phyloP scores from a whole-genome alignment of 2,113 vertebrate species.

The Patagioenas fasciata region DNA sequence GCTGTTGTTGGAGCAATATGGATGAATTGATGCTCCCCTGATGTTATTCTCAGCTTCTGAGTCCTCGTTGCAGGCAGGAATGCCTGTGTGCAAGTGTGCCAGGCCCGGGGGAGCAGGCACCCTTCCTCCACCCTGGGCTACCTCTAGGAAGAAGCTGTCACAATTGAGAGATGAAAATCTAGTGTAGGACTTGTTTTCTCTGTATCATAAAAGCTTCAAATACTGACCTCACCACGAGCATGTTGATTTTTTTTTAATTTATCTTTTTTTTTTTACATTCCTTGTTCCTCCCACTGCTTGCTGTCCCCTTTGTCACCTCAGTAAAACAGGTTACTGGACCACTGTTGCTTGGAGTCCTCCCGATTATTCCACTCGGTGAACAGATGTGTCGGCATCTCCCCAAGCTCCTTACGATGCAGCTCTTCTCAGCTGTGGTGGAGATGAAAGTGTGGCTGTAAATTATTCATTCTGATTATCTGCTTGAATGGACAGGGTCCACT shows the following conservation, averaged over 20 bases:
- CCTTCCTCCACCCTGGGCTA: background rate
- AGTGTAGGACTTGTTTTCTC: background rate
- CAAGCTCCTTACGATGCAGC: constrained; percentile 79
- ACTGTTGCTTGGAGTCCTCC: constrained; percentile 23
- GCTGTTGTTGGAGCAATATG: background rate
- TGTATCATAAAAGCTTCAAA: background rate
- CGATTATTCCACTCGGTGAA: constrained; percentile 67
- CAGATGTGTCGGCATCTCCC: constrained; percentile 82
- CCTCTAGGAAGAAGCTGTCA: background rate
- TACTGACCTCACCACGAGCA: background rate
- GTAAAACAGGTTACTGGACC: constrained; percentile 45
- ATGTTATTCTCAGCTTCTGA: background rate
- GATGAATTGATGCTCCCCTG: background rate
- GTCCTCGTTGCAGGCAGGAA: background rate
- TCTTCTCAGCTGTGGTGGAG: constrained; percentile 65
- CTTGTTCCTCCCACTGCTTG: background rate
- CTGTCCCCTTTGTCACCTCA: background rate
- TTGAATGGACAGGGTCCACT: constrained; percentile 58
- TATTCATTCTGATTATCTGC: constrained; percentile 78
- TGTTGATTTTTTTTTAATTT: background rate
- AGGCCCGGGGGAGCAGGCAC: background rate
- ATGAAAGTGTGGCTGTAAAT: constrained; percentile 77
- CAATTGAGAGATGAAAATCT: background rate
- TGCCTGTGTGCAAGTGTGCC: background rate
- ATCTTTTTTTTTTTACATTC: background rate